phyloP scores from a whole-genome alignment of 2,113 vertebrate species.

The Zingel zingel region DNA sequence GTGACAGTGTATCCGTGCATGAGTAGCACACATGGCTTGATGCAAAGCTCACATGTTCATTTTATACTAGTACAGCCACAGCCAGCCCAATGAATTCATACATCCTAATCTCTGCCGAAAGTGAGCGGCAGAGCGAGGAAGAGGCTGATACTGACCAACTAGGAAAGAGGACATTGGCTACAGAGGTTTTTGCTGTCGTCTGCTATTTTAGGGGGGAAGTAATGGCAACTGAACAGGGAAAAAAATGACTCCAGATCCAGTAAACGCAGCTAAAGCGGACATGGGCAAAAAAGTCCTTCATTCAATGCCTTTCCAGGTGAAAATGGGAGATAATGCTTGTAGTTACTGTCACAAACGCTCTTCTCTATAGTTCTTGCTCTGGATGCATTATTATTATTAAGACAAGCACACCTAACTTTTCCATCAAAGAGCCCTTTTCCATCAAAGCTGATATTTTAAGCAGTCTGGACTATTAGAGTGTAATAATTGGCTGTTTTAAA shows the following conservation, averaged over 20 bases:
- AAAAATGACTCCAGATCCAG: slow-evolving; percentile 56
- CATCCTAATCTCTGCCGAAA: slow-evolving; percentile 63
- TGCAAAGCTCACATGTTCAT: slow-evolving; percentile 33
- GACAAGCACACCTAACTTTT: slow-evolving; percentile 37
- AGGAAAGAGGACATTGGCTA: slow-evolving; percentile 65
- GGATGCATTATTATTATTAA: slow-evolving; percentile 41
- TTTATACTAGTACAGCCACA: slow-evolving; percentile 40
- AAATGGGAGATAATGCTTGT: slow-evolving; percentile 63
- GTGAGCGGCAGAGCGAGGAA: slow-evolving; percentile 59
- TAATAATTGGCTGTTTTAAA: slow-evolving; percentile 50
- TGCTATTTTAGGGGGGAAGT: slow-evolving; percentile 61
- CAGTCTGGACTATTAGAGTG: slow-evolving; percentile 35
- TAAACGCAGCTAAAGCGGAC: slow-evolving; percentile 15
- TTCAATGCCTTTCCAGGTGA: slow-evolving; percentile 58
- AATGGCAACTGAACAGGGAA: slow-evolving; percentile 52
- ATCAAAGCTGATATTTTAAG: slow-evolving; percentile 61
- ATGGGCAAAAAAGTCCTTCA: slow-evolving; percentile 2
- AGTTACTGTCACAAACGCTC: slow-evolving; percentile 35
- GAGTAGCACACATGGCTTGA: slow-evolving; percentile 33
- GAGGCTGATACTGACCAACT: slow-evolving; percentile 51
- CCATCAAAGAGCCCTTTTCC: slow-evolving; percentile 56
- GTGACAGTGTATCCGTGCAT: slow-evolving; percentile 24
- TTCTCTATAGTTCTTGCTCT: slow-evolving; percentile 22
- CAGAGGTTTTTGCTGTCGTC: slow-evolving; percentile 57
- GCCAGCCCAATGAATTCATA: slow-evolving; percentile 55